phyloP scores from a whole-genome alignment of 2,888 invertebrate genomes.

The Poecilobothrus nobilitatus region DNA sequence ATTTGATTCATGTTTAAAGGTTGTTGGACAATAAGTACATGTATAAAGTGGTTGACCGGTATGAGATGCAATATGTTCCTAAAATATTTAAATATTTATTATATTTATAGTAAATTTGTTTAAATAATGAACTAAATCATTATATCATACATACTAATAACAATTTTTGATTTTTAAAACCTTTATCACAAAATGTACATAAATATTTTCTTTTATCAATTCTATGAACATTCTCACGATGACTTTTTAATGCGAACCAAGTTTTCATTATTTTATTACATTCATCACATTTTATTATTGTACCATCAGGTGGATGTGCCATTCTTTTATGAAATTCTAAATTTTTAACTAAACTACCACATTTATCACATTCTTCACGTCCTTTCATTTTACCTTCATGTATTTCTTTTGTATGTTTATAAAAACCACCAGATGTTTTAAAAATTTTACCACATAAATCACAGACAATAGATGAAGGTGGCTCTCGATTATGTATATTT shows the following conservation, averaged over 20 bases:
- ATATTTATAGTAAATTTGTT: no score
- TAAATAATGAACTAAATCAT: background rate
- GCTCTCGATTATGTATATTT: background rate
- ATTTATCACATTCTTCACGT: background rate
- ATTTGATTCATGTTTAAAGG: background rate
- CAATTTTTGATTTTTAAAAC: background rate
- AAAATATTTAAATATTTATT: background rate
- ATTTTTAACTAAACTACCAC: background rate
- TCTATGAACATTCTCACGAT: background rate
- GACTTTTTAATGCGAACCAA: background rate
- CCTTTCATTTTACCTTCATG: background rate
- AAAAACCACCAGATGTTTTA: background rate
- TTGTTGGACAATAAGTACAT: background rate
- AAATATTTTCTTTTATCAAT: background rate
- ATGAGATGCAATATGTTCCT: background rate
- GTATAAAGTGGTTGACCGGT: background rate
- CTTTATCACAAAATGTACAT: background rate
- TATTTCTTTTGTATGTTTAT: slow-evolving; percentile 1
- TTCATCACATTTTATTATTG: background rate
- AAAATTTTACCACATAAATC: background rate
- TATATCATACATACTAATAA: background rate
- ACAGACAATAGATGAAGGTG: background rate
- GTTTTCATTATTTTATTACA: background rate
- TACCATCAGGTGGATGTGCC: background rate
- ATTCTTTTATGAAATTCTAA: slow-evolving; percentile 1